phyloP scores from a whole-genome alignment of 2,113 vertebrate species.

The Gambusia holbrooki region DNA sequence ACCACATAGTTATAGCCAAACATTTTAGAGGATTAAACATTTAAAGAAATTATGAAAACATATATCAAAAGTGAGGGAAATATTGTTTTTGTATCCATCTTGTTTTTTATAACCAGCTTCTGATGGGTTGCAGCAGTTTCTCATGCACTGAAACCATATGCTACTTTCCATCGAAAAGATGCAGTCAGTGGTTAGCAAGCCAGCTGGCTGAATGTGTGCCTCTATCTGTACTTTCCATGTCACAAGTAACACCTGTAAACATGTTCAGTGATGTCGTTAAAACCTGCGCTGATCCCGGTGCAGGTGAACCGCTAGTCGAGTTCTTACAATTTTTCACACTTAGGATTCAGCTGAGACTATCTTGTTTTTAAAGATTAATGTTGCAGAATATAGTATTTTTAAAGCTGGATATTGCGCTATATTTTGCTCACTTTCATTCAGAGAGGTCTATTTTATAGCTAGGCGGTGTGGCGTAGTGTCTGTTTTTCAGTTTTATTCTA shows the following conservation, averaged over 20 bases:
- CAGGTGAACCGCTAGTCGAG: constrained; percentile 28
- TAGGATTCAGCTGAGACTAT: not conserved
- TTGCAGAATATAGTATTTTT: constrained; percentile 46
- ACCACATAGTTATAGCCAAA: constrained; percentile 16
- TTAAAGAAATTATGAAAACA: not conserved
- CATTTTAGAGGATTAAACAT: constrained; percentile 15
- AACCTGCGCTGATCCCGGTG: constrained; percentile 38
- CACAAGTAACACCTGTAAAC: constrained; percentile 40
- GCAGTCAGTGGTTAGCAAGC: constrained; percentile 53
- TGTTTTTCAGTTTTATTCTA: constrained; percentile 22
- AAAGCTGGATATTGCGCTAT: constrained; percentile 22
- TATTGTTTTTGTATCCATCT: constrained; percentile 32
- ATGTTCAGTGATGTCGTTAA: constrained; percentile 48
- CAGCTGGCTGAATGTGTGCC: constrained; percentile 71
- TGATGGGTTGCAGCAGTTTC: constrained; percentile 23
- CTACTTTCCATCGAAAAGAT: constrained; percentile 59
- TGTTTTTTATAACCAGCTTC: constrained; percentile 41
- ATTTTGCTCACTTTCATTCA: constrained; percentile 52
- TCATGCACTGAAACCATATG: constrained; percentile 30
- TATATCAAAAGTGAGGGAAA: constrained; percentile 5
- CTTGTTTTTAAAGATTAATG: constrained; percentile 40
- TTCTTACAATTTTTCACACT: constrained; percentile 25
- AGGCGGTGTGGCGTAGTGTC: constrained; percentile 29
- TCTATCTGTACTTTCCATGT: constrained; percentile 53
- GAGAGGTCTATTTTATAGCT: constrained; percentile 28